A percentile compares a stretch with the other conserved stretches of the same genome.
Conservation (phyloP, 1,140 invertebrate species). For the Hyles vespertilio region DNA sequence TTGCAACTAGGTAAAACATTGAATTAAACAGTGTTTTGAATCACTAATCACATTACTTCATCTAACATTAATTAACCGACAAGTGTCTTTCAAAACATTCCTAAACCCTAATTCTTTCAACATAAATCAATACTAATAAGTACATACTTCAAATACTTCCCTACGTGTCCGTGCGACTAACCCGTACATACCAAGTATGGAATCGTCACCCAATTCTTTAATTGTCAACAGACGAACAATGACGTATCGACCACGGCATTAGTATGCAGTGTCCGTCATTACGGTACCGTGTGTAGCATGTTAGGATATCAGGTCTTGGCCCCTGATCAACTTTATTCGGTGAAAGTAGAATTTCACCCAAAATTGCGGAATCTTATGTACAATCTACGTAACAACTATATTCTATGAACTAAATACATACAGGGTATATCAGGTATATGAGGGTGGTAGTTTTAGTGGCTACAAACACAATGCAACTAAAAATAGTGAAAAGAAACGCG, state of each 20-base stretch:
- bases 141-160: constrained; percentile 23
- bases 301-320: constrained; percentile 39
- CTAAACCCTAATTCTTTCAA: not conserved
- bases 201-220: constrained; percentile 36
- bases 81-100: too few species aligned
- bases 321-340: constrained; percentile 37
- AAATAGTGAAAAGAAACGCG: too few species aligned
- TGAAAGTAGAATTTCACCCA: constrained; percentile 61
- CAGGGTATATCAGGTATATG: not conserved
- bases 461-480: too few species aligned
- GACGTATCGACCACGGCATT: constrained; percentile 35
- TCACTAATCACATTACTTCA: too few species aligned
- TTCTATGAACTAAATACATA: not conserved
- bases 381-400: not conserved
- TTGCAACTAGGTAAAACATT: too few species aligned
- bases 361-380: constrained; percentile 20
- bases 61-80: too few species aligned
- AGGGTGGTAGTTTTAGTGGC: too few species aligned
- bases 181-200: constrained; percentile 24
- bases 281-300: constrained; percentile 54
- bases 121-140: constrained; percentile 7
- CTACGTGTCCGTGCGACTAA: constrained; percentile 12
- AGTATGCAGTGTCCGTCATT: constrained; percentile 43
- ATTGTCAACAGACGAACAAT: constrained; percentile 28
- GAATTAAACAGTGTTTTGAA: too few species aligned